Percentiles rank a stretch among this genome's conserved stretches.
Evolutionary conservation across 1,140 invertebrate genomes (phyloP).

Genomic region (Diploscapter pachys): DNA sequence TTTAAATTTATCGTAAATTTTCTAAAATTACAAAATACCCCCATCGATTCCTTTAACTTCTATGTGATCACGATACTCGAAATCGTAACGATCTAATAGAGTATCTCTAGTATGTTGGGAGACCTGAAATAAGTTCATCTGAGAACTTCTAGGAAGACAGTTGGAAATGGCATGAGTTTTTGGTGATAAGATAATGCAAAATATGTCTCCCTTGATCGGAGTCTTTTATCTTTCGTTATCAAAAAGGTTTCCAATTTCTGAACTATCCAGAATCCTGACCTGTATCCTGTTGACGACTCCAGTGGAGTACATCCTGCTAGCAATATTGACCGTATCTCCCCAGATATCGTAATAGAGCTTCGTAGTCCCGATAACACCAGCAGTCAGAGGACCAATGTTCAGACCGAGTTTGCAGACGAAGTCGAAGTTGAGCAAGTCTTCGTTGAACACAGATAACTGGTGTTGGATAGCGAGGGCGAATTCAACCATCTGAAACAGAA

Average conservation of each 20-base stretch:
- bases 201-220: slow-evolving; percentile 44
- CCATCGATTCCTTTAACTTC: slow-evolving; percentile 58
- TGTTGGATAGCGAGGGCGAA: slow-evolving; percentile 55
- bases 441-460: slow-evolving; percentile 45
- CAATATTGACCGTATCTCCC: slow-evolving; percentile 91
- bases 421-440: slow-evolving; percentile 55
- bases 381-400: slow-evolving; percentile 57
- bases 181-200: not conserved
- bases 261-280: slow-evolving; percentile 61
- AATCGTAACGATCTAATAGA: slow-evolving; percentile 54
- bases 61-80: slow-evolving; percentile 56
- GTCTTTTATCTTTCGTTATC: slow-evolving; percentile 21
- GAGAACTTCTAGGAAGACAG: slow-evolving; percentile 12
- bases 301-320: slow-evolving; percentile 87
- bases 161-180: slow-evolving; percentile 2
- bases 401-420: slow-evolving; percentile 55
- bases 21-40: slow-evolving; percentile 19
- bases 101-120: slow-evolving; percentile 56
- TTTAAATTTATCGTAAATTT: too few relatives aligned
- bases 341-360: slow-evolving; percentile 96
- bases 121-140: slow-evolving; percentile 68
- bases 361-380: slow-evolving; percentile 81
- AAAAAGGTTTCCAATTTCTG: slow-evolving; percentile 45
- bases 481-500: slow-evolving; percentile 47
- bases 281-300: slow-evolving; percentile 81